Conservation (phyloP, 2,113 vertebrate genomes). For the Emydura subglobosa region DNA sequence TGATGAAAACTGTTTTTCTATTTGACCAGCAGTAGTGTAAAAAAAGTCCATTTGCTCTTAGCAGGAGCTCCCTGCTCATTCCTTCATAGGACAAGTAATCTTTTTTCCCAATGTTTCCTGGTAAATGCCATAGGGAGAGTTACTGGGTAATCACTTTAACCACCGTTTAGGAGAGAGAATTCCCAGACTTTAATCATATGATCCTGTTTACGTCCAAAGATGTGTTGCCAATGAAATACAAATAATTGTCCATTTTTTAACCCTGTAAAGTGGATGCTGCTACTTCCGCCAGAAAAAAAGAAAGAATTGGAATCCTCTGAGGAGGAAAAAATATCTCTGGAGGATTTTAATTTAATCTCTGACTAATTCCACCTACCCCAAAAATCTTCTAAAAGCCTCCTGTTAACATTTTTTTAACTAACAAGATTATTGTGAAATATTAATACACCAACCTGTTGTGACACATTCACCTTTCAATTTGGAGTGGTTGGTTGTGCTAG, state of each 20-base stretch:
- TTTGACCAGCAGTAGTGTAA: neutral
- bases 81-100: neutral
- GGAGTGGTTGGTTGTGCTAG: neutral
- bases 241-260: neutral
- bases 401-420: neutral
- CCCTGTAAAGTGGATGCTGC: neutral
- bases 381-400: neutral
- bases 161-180: neutral
- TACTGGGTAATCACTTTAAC: neutral
- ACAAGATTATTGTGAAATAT: no score
- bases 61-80: neutral
- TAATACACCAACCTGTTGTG: neutral
- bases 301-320: neutral
- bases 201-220: neutral
- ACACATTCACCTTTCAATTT: neutral
- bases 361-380: neutral
- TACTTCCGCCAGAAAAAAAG: neutral
- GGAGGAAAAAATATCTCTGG: neutral
- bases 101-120: neutral
- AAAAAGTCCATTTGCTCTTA: neutral
- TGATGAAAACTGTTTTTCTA: neutral
- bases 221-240: neutral
- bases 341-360: neutral
- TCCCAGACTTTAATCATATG: neutral
- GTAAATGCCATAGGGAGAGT: neutral